Evolutionary conservation across 2,888 invertebrate species (phyloP).

Genomic region (Synanthedon tipuliformis): DNA sequence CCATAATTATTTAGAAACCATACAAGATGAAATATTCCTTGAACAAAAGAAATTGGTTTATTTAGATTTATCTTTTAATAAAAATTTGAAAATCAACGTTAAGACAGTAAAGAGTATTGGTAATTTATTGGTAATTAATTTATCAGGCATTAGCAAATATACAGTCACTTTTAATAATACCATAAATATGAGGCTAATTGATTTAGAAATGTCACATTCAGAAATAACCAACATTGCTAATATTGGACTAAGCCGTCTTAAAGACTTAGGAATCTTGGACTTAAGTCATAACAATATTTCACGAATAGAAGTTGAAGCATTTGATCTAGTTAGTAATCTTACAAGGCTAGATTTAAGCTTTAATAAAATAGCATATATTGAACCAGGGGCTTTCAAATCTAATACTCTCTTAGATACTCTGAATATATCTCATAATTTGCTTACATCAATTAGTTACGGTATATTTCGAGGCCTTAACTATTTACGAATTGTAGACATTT

Average conservation of each 20-base stretch:
- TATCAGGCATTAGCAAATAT: slow-evolving; percentile 24
- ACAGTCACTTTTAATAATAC: slow-evolving; percentile 18
- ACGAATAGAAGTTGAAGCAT: slow-evolving; percentile 20
- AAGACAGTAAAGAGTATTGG: slow-evolving; percentile 12
- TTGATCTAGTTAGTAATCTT: slow-evolving; percentile 23
- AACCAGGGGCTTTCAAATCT: slow-evolving; percentile 39
- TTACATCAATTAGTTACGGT: slow-evolving; percentile 31
- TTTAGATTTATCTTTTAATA: slow-evolving; percentile 41
- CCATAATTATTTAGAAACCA: slow-evolving; percentile 22
- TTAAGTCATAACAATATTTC: slow-evolving; percentile 30
- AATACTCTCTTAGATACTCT: slow-evolving; percentile 22
- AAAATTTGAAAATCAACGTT: slow-evolving; percentile 19
- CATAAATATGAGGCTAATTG: slow-evolving; percentile 12
- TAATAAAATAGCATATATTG: slow-evolving; percentile 34
- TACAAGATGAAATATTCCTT: slow-evolving; percentile 20
- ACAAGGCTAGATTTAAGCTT: slow-evolving; percentile 32
- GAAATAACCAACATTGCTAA: slow-evolving; percentile 20
- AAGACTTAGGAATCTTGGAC: slow-evolving; percentile 17
- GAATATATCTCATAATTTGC: slow-evolving; percentile 41
- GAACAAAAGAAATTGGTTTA: slow-evolving; percentile 18
- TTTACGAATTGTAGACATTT: slow-evolving; percentile 34
- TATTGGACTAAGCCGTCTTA: slow-evolving; percentile 21
- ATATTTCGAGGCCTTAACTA: slow-evolving; percentile 31
- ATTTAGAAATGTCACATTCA: slow-evolving; percentile 24
- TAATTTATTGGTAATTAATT: slow-evolving; percentile 18